phyloP scores from a whole-genome alignment of 2,797 vertebrate genomes.

The Adelosebastes latens region DNA sequence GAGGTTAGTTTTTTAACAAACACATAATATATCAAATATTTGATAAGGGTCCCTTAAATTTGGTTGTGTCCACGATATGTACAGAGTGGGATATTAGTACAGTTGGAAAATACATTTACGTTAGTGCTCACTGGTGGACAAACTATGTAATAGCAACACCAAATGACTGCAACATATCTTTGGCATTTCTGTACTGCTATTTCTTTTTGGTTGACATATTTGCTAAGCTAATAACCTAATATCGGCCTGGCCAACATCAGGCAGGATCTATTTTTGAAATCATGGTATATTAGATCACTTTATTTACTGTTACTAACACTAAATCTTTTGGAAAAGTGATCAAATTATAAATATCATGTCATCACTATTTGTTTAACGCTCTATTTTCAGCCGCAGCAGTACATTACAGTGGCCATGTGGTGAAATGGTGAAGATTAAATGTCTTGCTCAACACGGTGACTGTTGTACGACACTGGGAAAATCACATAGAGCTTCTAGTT shows the following conservation, averaged over 20 bases:
- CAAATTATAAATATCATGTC: not conserved
- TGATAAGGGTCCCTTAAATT: not conserved
- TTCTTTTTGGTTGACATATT: not conserved
- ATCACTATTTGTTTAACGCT: not conserved
- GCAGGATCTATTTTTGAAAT: not conserved
- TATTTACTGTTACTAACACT: not conserved
- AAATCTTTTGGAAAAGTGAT: not conserved
- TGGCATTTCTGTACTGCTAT: not conserved
- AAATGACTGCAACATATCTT: not conserved
- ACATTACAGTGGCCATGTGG: not conserved
- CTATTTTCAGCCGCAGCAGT: not conserved
- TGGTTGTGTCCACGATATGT: not conserved
- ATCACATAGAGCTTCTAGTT: constrained; percentile 40
- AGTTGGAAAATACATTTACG: not conserved
- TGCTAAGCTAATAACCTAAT: not conserved
- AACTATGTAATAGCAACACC: not conserved
- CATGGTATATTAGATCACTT: not conserved
- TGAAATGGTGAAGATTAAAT: constrained; percentile 23
- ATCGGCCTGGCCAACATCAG: not conserved
- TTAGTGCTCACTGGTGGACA: not conserved
- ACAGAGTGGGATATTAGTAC: not conserved
- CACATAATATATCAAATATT: too few relatives aligned
- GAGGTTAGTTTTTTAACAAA: not conserved
- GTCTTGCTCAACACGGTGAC: constrained; percentile 23
- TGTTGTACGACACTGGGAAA: constrained; percentile 39